These are phyloP conservation scores for Heliornis fulica DNA, from an alignment of 2,113 vertebrate genomes.

Conservation along the genomic window DNA sequence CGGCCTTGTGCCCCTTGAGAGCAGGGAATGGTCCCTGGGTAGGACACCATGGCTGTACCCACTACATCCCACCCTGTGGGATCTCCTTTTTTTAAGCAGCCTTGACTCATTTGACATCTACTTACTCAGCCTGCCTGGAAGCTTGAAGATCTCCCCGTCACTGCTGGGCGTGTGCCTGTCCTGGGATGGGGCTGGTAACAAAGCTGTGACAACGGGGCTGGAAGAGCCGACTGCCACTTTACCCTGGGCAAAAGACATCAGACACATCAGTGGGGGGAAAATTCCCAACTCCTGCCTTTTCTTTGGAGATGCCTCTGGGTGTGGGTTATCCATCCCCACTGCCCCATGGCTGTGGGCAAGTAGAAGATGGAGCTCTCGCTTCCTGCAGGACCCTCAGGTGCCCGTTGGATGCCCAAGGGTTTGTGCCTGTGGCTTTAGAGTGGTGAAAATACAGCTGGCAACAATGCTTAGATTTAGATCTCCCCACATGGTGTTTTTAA, in stretches of 20 bases:
- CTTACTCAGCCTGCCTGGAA: slow-evolving; percentile 86
- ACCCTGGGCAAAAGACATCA: slow-evolving; percentile 39
- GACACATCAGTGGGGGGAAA: rapidly evolving
- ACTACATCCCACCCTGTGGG: neutral
- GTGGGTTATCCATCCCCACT: neutral
- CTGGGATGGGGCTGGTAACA: neutral
- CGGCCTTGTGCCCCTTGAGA: neutral
- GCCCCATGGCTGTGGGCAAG: neutral
- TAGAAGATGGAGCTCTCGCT: neutral
- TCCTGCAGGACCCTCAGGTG: neutral
- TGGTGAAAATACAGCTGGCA: neutral
- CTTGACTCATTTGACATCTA: neutral
- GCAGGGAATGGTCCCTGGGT: neutral
- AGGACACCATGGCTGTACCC: neutral
- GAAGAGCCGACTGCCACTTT: neutral
- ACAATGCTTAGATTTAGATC: rapidly evolving
- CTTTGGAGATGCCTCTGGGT: neutral
- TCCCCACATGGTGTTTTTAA: neutral
- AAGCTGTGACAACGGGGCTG: neutral
- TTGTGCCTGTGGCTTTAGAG: neutral
- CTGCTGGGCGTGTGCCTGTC: neutral
- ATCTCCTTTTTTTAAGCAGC: neutral
- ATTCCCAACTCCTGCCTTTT: neutral
- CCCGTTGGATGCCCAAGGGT: rapidly evolving
- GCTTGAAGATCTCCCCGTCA: slow-evolving; percentile 75